These are phyloP conservation scores for Adelphocoris suturalis DNA, from an alignment of 2,888 invertebrate genomes.

Conservation along the genomic window DNA sequence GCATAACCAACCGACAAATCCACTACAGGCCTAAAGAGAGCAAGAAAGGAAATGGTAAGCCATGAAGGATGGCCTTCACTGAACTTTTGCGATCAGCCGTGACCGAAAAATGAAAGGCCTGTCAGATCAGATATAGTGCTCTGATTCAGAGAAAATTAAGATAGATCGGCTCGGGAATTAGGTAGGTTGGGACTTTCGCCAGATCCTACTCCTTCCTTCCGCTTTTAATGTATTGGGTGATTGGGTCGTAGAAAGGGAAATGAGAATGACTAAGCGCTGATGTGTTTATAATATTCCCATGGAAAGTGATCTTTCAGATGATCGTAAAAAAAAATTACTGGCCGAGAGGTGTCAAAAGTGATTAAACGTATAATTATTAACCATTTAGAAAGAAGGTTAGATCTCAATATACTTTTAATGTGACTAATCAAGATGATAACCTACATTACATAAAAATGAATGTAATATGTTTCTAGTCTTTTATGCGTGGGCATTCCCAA, in stretches of 20 bases:
- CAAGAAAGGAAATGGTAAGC: neutral
- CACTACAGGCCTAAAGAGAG: too few relatives aligned
- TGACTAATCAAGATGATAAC: too few relatives aligned
- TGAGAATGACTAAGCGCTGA: neutral
- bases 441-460: too few relatives aligned
- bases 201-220: neutral
- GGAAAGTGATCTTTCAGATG: neutral
- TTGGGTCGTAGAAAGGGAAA: neutral
- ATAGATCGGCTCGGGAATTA: conserved; percentile 21
- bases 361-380: too few relatives aligned
- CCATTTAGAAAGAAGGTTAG: too few relatives aligned
- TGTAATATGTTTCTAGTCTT: too few relatives aligned
- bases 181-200: conserved; percentile 19
- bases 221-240: conserved; percentile 5
- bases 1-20: too few relatives aligned
- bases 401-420: too few relatives aligned
- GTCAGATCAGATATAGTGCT: conserved; percentile 39
- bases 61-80: conserved; percentile 20
- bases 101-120: conserved; percentile 35
- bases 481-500: too few relatives aligned
- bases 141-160: conserved; percentile 16
- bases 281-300: neutral
- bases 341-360: too few relatives aligned
- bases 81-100: conserved; percentile 26
- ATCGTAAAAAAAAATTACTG: too few relatives aligned